Evolutionary conservation across 1,140 invertebrate genomes (phyloP), one percentile per base, ranked within the genome.

Genomic region (Plodia interpunctella): DNA sequence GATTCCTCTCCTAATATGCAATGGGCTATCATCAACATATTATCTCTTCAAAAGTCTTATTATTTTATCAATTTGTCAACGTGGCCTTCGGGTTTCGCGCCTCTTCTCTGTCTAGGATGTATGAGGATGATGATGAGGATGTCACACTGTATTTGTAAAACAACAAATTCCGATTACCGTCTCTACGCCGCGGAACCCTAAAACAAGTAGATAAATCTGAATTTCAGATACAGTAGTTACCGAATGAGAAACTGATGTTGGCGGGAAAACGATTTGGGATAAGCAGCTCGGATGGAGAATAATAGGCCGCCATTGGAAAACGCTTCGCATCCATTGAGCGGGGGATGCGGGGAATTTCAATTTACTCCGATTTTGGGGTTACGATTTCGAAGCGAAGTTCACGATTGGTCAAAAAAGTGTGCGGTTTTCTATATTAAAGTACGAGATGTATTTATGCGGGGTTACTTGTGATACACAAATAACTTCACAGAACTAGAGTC

Each of bases 301-400:
- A 61, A 57, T 57, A 60, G 32, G 58, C 52, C 59, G 15, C 50
- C 30, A 62, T 62, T 21, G 54, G 64, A 66, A 66, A 59, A 62
- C 59, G 55, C 60, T 66, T 62, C 54, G 55, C 60, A 59, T 53
- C 53, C 51, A 60, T 60, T 30, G 49, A 49, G 64, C 32, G 60
- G 30, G 19, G 25, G 19, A 28, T 38, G 15, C 20, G 49, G 21
- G 20, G 17, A 21, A 57, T 57, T 57, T 57, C 56, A 57, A 50
- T 50, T 57, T 57, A 32, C 56, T 35, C 57, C 11, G n/a, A 30
- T 15, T 59, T 52, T 13, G 13, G n/a, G 17, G n/a, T 25, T 30
- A 51, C 20, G 18, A 11, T 38, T 44, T 21, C 11, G 8, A 17
- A n/a, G 19, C 28, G 21, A 44, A 44, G 38, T 44, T 44, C 38